Percentiles rank a stretch among this genome's conserved stretches.
These are phyloP conservation scores for Netelia fuscicornis DNA, from an alignment of 2,888 invertebrate genomes.

Conservation along the genomic window DNA sequence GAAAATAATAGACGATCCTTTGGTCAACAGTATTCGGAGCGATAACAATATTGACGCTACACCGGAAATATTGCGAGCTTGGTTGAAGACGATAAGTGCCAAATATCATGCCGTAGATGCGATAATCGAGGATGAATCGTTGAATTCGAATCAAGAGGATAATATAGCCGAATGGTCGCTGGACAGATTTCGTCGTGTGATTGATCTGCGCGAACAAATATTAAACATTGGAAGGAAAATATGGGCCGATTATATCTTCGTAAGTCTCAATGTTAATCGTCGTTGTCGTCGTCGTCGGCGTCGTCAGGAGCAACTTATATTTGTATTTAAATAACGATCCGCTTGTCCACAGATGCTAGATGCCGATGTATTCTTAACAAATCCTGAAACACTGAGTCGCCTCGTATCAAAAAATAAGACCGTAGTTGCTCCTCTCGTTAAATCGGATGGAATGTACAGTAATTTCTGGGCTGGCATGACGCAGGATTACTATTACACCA, in stretches of 20 bases:
- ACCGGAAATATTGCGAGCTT: conserved; percentile 89
- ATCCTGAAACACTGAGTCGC: conserved; percentile 87
- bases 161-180: conserved; percentile 91
- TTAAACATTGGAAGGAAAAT: conserved; percentile 89
- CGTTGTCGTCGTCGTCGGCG: no score
- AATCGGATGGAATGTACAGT: conserved; percentile 94
- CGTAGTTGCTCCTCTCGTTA: conserved; percentile 94
- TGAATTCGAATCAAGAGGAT: conserved; percentile 87
- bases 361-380: conserved; percentile 93
- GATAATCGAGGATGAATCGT: conserved; percentile 85
- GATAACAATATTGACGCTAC: conserved; percentile 95
- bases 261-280: conserved; percentile 85
- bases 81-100: conserved; percentile 88
- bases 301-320: neutral
- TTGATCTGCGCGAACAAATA: conserved; percentile 91
- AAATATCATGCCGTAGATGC: conserved; percentile 91
- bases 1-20: no score
- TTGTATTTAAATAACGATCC: conserved; percentile 21
- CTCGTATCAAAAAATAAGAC: conserved; percentile 88
- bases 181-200: conserved; percentile 91
- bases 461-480: conserved; percentile 99
- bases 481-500: conserved; percentile 91
- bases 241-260: conserved; percentile 96
- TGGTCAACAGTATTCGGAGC: conserved; percentile 90
- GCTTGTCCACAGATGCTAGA: conserved; percentile 90